These are phyloP conservation scores for Phymanthus crucifer DNA, from an alignment of 92 coral and sea anemone species.

Conservation along the genomic window DNA sequence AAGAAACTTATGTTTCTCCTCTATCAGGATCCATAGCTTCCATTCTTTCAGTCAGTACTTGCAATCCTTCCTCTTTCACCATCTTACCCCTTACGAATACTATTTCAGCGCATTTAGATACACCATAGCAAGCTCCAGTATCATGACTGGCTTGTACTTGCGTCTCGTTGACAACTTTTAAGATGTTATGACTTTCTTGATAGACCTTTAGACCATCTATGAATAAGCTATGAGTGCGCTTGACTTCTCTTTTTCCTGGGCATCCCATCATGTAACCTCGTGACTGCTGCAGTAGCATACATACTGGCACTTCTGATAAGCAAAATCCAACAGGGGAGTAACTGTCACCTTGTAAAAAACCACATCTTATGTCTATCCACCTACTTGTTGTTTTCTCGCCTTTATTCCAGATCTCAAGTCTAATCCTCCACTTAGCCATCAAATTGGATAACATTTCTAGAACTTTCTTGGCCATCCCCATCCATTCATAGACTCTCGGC, in stretches of 20 bases:
- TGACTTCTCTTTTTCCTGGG: conserved; percentile 24
- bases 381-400: too few species aligned
- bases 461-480: too few species aligned
- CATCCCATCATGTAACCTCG: conserved; percentile 5
- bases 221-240: conserved; percentile 41
- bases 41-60: not conserved
- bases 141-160: conserved; percentile 29
- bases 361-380: too few species aligned
- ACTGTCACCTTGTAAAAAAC: conserved; percentile 6
- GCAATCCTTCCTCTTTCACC: not conserved
- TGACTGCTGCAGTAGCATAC: conserved; percentile 7
- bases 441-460: too few species aligned
- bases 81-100: not conserved
- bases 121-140: conserved; percentile 49
- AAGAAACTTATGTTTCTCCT: too few species aligned
- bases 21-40: too few species aligned
- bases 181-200: not conserved
- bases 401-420: too few species aligned
- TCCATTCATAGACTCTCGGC: too few species aligned
- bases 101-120: conserved; percentile 27
- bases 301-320: conserved; percentile 22
- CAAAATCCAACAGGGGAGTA: conserved; percentile 30
- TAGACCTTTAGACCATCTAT: conserved; percentile 13
- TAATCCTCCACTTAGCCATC: too few species aligned
- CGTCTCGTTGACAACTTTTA: conserved; percentile 26